Evolutionary conservation across 1,140 invertebrate species (phyloP), one percentile per base, ranked within the genome.

Genomic region (Orchesella cincta): DNA sequence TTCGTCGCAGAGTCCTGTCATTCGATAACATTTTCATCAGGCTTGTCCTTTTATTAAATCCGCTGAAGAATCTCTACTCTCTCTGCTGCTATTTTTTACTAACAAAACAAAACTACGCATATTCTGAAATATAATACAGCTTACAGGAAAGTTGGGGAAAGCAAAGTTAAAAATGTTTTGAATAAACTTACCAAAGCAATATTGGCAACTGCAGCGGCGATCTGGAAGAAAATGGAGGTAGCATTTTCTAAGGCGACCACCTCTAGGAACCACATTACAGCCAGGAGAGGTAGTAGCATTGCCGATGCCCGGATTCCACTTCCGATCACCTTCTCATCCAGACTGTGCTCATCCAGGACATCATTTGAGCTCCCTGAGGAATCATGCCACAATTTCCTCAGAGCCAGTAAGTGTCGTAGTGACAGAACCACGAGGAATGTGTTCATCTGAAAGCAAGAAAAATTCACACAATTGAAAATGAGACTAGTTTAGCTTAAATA

Each of bases 201-300:
- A 73, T 84, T 85, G 29, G 83, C 81, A 18, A 83, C 75, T 62
- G 82, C 81, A 77, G 84, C 84, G 23, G 84, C 80, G 16, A 88
- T 86, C n/a, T 90, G 88, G 72, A 90, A 90, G 16, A 88, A 86
- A 83, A 88, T 88, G 78, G 89, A 89, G 34, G 85, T 82, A 1
- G 88, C 86, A 82, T 91, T 91, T 81, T 92, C 91, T n/a, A 92
- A 86, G 16, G 91, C 90, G 5, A 92, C 86, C 5, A 91, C 90
- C 1, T 89, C 89, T 83, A 91, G 87, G 79, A 92, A 91, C 91
- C 91, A 92, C 78, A 88, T 88, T 18, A 90, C 86, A 23, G 88
- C 88, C 81, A 90, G 89, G 74, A 89, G 86, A 36, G 89, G 89
- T 77, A 90, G 86, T 76, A 90, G 81, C 18, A 89, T 86, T 8